Percentiles rank a stretch among this genome's conserved stretches.
These are phyloP conservation scores for Pterophyllum scalare DNA, from an alignment of 2,113 vertebrate genomes.

Conservation along the genomic window DNA sequence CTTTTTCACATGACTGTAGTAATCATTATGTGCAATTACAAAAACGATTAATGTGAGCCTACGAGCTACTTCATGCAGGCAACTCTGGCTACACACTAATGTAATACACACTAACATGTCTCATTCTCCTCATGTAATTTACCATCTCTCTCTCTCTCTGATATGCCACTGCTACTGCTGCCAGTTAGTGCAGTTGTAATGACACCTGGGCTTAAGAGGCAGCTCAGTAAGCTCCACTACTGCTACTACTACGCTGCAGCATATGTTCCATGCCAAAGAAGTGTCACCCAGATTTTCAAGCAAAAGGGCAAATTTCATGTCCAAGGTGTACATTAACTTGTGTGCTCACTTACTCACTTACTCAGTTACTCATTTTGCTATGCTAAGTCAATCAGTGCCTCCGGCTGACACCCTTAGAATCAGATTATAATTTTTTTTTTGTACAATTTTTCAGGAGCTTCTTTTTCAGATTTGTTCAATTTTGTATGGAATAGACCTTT, in stretches of 20 bases:
- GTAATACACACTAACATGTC: not conserved
- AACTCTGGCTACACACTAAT: not conserved
- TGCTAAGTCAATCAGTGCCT: not conserved
- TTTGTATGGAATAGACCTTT: not conserved
- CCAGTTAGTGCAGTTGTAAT: not conserved
- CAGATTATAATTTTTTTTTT: not conserved
- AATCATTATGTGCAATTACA: not conserved
- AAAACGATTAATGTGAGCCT: not conserved
- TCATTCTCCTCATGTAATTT: too few species aligned
- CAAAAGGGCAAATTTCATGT: accelerated
- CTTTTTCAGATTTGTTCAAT: not conserved
- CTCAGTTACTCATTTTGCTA: not conserved
- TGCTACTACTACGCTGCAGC: not conserved
- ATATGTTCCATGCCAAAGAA: not conserved
- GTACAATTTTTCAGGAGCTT: not conserved
- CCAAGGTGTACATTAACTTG: accelerated
- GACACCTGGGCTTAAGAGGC: not conserved
- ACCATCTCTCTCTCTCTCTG: not conserved
- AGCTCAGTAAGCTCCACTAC: not conserved
- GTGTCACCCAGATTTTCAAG: not conserved
- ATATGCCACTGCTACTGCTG: not conserved
- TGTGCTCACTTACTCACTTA: not conserved
- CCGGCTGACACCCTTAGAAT: not conserved
- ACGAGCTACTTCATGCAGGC: not conserved
- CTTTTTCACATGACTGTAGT: not conserved